phyloP scores from a whole-genome alignment of 2,797 vertebrate genomes.

The Cercopithecus hamlyni region DNA sequence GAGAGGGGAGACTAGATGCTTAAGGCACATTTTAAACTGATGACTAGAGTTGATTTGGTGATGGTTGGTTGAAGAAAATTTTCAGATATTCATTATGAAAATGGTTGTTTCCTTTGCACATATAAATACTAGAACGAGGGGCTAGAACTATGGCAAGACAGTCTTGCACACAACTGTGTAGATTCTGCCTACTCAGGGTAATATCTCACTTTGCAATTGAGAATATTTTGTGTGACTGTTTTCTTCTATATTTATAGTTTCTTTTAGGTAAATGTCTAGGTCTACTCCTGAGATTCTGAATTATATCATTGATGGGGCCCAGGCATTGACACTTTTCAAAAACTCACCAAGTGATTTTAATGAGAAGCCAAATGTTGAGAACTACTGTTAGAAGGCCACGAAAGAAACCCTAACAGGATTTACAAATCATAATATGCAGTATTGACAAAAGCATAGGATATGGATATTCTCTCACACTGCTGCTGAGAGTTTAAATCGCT shows the following conservation, averaged over 20 bases:
- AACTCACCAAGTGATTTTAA: neutral
- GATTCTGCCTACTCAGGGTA: neutral
- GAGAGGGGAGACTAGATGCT: neutral
- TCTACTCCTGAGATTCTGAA: neutral
- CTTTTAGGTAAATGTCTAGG: neutral
- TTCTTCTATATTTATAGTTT: neutral
- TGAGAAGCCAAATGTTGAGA: neutral
- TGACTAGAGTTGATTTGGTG: neutral
- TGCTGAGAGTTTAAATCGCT: neutral
- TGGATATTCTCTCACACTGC: neutral
- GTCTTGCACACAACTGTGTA: neutral
- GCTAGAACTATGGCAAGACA: neutral
- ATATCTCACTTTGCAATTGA: neutral
- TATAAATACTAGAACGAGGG: neutral
- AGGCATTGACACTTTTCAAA: neutral
- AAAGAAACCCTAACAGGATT: neutral
- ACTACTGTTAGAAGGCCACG: neutral
- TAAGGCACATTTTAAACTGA: neutral
- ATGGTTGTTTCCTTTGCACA: neutral
- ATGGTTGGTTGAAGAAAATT: neutral
- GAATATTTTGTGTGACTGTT: neutral
- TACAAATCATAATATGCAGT: neutral
- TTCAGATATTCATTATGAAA: neutral
- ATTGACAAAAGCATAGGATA: neutral
- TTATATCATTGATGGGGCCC: neutral